phyloP scores from a whole-genome alignment of 2,888 invertebrate species.

The Adelphocoris suturalis region DNA sequence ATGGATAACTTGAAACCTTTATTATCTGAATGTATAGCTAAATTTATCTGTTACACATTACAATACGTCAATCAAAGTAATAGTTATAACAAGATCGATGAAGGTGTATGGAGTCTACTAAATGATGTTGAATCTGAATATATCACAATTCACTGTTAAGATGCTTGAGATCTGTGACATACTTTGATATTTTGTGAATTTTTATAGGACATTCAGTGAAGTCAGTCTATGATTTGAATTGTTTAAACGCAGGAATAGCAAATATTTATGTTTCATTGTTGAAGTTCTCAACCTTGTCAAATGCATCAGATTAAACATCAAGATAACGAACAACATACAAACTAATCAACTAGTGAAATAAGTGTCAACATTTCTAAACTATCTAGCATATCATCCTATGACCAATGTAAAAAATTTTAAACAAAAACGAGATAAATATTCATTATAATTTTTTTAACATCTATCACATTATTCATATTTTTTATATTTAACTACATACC shows the following conservation, averaged over 20 bases:
- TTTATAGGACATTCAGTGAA: not conserved
- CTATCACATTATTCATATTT: not conserved
- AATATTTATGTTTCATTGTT: not conserved
- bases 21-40: not conserved
- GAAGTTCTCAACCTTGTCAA: not conserved
- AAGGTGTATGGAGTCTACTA: not conserved
- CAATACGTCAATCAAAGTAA: constrained; percentile 15
- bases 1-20: not conserved
- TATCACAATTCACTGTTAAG: not conserved
- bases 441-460: not conserved
- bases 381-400: not conserved
- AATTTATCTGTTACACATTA: not conserved
- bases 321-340: not conserved
- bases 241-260: not conserved
- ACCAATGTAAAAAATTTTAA: not conserved
- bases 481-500: not conserved
- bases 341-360: not conserved
- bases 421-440: not conserved
- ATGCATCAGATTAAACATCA: not conserved
- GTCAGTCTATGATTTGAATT: constrained; percentile 23
- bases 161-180: not conserved
- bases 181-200: not conserved
- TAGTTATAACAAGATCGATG: not conserved
- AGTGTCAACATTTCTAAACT: constrained; percentile 1
- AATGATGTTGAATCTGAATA: not conserved